Conservation (phyloP, 1,140 invertebrate genomes). For the Eriosoma lanigerum region DNA sequence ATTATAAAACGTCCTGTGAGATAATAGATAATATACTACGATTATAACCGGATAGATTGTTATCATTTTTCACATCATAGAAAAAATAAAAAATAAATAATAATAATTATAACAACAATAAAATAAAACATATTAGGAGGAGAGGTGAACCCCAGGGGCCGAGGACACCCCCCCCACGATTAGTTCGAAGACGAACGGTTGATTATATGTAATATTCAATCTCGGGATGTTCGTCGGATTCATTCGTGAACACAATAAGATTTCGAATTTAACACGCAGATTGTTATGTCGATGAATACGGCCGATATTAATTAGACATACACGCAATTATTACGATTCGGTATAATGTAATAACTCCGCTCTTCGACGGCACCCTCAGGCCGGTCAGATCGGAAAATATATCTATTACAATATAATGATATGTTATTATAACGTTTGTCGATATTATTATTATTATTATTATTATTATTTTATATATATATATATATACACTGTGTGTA, state of each 20-base stretch:
- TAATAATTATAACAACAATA: not conserved
- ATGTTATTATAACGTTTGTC: too few species aligned
- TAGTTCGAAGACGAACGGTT: not conserved
- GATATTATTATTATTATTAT: not conserved
- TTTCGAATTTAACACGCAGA: not conserved
- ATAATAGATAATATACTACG: not conserved
- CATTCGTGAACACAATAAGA: too few species aligned
- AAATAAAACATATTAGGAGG: not conserved
- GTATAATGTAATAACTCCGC: too few species aligned
- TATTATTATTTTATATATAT: not conserved
- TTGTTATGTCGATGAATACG: slow-evolving; percentile 14
- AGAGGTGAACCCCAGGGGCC: too few species aligned
- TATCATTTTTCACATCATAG: not conserved
- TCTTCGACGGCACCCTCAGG: not conserved
- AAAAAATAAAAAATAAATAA: not conserved
- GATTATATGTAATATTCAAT: not conserved
- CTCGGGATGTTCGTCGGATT: too few species aligned
- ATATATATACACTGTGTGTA: too few species aligned
- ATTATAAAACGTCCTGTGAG: not conserved
- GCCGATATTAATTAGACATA: slow-evolving; percentile 27
- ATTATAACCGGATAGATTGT: not conserved
- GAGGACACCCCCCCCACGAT: slow-evolving; percentile 7
- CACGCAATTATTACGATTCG: not conserved
- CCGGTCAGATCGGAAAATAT: not conserved
- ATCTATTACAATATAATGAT: not conserved